Conservation (phyloP, 2,797 vertebrate species). For the Fistularia tabacaria region DNA sequence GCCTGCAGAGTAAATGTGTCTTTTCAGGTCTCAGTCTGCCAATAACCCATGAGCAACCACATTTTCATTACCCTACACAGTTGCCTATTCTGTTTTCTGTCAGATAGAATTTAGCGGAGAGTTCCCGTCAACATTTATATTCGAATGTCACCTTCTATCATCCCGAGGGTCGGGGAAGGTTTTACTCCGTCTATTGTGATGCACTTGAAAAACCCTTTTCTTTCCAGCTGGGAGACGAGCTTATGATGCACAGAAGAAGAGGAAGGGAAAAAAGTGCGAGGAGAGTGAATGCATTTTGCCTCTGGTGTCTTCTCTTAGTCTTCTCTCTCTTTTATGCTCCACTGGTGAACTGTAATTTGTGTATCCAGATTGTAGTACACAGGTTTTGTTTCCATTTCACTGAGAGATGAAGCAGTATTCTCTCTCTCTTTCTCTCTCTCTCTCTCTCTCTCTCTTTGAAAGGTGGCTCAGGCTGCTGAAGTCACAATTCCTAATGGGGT, state of each 20-base stretch:
- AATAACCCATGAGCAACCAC: slow-evolving; percentile 23
- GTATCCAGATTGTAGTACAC: slow-evolving; percentile 44
- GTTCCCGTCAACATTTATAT: slow-evolving; percentile 60
- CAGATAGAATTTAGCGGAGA: slow-evolving; percentile 44
- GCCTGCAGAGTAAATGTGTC: too few species aligned
- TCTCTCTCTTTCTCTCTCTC: slow-evolving; percentile 2
- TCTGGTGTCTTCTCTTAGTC: slow-evolving; percentile 49
- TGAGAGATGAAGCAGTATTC: slow-evolving; percentile 45
- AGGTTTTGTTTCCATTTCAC: slow-evolving; percentile 54
- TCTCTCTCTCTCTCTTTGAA: slow-evolving; percentile 32
- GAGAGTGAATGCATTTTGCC: slow-evolving; percentile 59
- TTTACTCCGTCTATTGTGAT: slow-evolving; percentile 53
- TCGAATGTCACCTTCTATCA: slow-evolving; percentile 67
- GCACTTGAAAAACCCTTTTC: slow-evolving; percentile 65
- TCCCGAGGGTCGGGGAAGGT: slow-evolving; percentile 46
- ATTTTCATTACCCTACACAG: slow-evolving; percentile 20
- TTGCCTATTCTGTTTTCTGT: slow-evolving; percentile 48
- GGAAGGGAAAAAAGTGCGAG: slow-evolving; percentile 37
- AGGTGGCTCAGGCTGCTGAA: slow-evolving; percentile 31
- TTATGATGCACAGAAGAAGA: slow-evolving; percentile 52
- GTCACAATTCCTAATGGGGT: slow-evolving; percentile 50
- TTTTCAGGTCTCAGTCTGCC: background rate
- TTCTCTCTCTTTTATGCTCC: slow-evolving; percentile 51
- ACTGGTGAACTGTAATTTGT: slow-evolving; percentile 55
- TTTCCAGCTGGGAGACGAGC: slow-evolving; percentile 54